Percentiles rank a stretch among this genome's conserved stretches.
phyloP scores from a whole-genome alignment of 64 coral and sea anemone genomes.

The Montipora cactus region DNA sequence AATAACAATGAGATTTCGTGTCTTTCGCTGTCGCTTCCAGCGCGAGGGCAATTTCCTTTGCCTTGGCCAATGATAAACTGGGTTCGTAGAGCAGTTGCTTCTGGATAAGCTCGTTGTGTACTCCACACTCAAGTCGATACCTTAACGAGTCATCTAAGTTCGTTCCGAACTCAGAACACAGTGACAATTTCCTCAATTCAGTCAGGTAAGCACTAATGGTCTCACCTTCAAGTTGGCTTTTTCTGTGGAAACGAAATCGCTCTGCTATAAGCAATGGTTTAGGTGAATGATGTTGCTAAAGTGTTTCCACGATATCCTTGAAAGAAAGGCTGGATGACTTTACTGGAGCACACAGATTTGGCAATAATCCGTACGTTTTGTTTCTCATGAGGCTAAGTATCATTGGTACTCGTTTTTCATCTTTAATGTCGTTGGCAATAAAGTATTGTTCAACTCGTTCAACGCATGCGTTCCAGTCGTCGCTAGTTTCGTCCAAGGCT shows the following conservation, averaged over 20 bases:
- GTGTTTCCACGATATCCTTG: conserved; percentile 17
- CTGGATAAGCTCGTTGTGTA: not conserved
- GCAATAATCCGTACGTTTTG: conserved; percentile 46
- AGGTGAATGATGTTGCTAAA: conserved; percentile 7
- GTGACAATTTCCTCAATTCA: conserved; percentile 26
- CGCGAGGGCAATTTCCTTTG: not conserved
- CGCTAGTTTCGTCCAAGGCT: too few species aligned
- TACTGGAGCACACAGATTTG: conserved; percentile 15
- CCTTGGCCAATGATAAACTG: not conserved
- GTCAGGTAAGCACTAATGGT: not conserved
- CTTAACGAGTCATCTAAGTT: not conserved
- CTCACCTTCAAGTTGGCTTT: conserved; percentile 36
- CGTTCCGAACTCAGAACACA: conserved; percentile 4
- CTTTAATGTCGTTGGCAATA: too few species aligned
- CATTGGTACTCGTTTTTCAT: too few species aligned
- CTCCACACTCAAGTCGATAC: not conserved
- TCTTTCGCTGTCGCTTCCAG: not conserved
- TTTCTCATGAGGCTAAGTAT: too few species aligned
- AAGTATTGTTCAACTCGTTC: too few species aligned
- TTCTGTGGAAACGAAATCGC: not conserved
- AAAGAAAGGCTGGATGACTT: not conserved
- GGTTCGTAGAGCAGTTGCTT: not conserved
- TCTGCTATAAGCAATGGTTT: conserved; percentile 16
- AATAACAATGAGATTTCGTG: not conserved
- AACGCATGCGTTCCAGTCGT: too few species aligned